Conservation (phyloP, 2,113 vertebrate species). For the Chaetops frenatus region DNA sequence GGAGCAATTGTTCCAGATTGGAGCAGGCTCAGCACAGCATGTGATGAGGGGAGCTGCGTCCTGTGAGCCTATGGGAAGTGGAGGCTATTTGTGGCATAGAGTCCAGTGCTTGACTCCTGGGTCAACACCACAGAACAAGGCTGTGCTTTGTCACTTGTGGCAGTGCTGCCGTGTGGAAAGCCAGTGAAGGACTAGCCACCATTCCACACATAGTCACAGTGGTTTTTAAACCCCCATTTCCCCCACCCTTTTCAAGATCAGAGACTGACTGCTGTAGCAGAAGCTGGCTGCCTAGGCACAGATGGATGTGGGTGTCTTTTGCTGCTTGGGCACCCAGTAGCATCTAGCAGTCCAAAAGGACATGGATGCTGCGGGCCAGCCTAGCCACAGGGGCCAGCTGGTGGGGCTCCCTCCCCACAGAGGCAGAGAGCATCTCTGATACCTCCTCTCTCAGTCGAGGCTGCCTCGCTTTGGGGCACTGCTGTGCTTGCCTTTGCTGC, state of each 20-base stretch:
- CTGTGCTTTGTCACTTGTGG: neutral
- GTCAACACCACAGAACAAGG: neutral
- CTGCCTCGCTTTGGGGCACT: neutral
- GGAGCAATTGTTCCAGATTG: neutral
- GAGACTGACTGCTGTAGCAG: neutral
- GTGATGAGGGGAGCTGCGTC: neutral
- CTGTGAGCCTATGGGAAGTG: neutral
- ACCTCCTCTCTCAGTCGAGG: neutral
- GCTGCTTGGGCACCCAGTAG: neutral
- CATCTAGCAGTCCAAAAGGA: neutral
- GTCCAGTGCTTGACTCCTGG: neutral
- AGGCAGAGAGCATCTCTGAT: rapidly evolving
- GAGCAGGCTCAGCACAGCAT: neutral
- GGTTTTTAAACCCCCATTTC: neutral
- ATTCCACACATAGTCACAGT: neutral
- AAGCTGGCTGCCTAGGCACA: neutral
- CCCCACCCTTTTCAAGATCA: neutral
- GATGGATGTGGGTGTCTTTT: neutral
- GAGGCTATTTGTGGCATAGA: neutral
- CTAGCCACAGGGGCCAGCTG: neutral
- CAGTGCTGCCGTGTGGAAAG: neutral
- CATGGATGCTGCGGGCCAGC: rapidly evolving
- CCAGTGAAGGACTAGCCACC: neutral
- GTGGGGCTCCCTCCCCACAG: neutral
- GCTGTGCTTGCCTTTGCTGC: neutral